A percentile compares a stretch with the other conserved stretches of the same genome.
phyloP scores from a whole-genome alignment of 2,797 vertebrate genomes.

The Cetoscarus ocellatus region DNA sequence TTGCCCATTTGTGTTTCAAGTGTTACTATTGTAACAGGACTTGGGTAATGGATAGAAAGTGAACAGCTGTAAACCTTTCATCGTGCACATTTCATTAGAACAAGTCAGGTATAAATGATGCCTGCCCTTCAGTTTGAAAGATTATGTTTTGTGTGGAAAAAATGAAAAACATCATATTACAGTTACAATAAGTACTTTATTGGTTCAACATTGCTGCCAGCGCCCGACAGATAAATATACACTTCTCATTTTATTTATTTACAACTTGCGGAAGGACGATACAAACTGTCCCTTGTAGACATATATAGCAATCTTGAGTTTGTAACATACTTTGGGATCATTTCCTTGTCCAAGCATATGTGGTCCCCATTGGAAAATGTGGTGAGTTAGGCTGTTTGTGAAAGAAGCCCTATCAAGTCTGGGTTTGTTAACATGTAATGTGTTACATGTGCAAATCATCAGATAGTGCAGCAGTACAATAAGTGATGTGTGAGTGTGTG shows the following conservation, averaged over 20 bases:
- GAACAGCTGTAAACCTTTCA: too few relatives aligned
- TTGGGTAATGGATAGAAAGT: too few relatives aligned
- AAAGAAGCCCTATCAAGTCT: slow-evolving; percentile 69
- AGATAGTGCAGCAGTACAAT: slow-evolving; percentile 49
- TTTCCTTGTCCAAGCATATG: slow-evolving; percentile 55
- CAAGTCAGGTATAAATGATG: too few relatives aligned
- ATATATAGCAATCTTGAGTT: slow-evolving; percentile 62
- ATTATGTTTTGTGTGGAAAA: slow-evolving; percentile 1
- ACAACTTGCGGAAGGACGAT: slow-evolving; percentile 67
- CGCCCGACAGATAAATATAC: slow-evolving; percentile 76
- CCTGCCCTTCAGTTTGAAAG: background rate
- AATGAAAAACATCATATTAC: slow-evolving; percentile 16
- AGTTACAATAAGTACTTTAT: slow-evolving; percentile 81
- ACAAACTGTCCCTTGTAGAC: slow-evolving; percentile 47
- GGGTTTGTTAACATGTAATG: slow-evolving; percentile 54
- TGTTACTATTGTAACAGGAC: too few relatives aligned
- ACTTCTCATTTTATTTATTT: slow-evolving; percentile 74
- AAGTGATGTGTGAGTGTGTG: slow-evolving; percentile 37
- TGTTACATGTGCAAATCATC: slow-evolving; percentile 66
- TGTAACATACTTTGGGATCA: slow-evolving; percentile 66
- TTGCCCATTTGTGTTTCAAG: too few relatives aligned
- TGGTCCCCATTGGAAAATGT: slow-evolving; percentile 69
- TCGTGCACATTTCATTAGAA: too few relatives aligned
- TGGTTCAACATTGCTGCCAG: slow-evolving; percentile 71
- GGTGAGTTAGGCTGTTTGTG: slow-evolving; percentile 48